Evolutionary conservation across 2,797 vertebrate genomes (phyloP), one percentile per base, ranked within the genome.

Genomic region (Tinamus major): DNA sequence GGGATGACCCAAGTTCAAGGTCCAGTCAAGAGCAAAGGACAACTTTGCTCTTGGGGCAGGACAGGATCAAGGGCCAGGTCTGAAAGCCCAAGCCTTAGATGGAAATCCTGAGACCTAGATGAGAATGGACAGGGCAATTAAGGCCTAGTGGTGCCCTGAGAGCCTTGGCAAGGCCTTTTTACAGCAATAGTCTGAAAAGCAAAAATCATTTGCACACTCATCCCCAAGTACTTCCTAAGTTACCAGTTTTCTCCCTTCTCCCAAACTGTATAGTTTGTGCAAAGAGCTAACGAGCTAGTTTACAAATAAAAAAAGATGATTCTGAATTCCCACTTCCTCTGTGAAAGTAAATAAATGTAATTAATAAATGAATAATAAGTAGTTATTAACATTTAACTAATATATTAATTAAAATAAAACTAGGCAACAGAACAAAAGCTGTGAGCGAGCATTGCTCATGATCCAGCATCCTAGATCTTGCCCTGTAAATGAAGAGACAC

Each of bases 401-500:
- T 68, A 13, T 59, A 21, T 79, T 72, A 72, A 84, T 79, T 62
- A 77, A 26, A 84, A 61, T 46, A 27, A 93, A 89, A 81, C 46
- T 46, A 91, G 9, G 20, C 51, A 89, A 33, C 3, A 56, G 27
- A 19, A 77, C 70, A 61, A 51, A 3, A 83, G 13, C 11, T 72
- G 12, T 55, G 17, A 81, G 59, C 17, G 65, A 87, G 7, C 3
- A 70, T 27, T 31, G 61, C 6, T 88, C 33, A 20, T n/a, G 68
- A 10, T 51, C 10, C 63, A 11, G 29, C 85, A 23, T 81, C 4
- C 3, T 14, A 68, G 64, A 68, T 88, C n/a, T 6, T 76, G 6
- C 53, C 41, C 51, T 81, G 26, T 13, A 78, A 75, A 75, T 49
- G 10, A 84, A 7, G 10, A 81, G 8, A 62, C 35, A 42, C 0